Conservation (phyloP, 2,113 vertebrate genomes). For the Mormyrus lacerda region DNA sequence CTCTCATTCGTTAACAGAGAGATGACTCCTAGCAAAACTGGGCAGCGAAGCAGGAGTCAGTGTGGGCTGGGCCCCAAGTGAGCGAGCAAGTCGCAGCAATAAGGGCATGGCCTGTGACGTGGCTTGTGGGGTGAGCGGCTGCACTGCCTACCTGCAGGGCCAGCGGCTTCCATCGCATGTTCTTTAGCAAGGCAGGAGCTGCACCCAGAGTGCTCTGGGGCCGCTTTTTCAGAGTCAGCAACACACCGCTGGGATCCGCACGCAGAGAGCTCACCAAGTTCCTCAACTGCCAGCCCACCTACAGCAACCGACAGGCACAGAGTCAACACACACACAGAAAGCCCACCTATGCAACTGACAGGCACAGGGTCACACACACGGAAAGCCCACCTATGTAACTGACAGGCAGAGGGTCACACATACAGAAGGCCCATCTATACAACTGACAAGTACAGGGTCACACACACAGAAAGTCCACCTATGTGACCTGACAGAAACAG, state of each 20-base stretch:
- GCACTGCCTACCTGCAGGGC: slow-evolving; percentile 95
- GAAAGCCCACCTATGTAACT: not conserved
- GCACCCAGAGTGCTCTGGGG: slow-evolving; percentile 99
- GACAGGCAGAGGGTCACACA: not conserved
- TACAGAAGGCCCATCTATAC: not conserved
- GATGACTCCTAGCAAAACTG: not conserved
- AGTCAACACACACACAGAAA: slow-evolving; percentile 30
- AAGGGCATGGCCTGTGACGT: not conserved
- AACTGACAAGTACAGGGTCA: not conserved
- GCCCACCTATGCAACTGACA: not conserved
- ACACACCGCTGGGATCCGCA: slow-evolving; percentile 97
- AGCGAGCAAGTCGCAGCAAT: not conserved
- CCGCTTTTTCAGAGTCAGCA: slow-evolving; percentile 99
- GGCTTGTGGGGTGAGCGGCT: slow-evolving; percentile 48
- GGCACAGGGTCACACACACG: not conserved
- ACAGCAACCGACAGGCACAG: slow-evolving; percentile 45
- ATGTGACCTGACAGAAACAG: too few relatives aligned
- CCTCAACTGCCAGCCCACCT: slow-evolving; percentile 82
- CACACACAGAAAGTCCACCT: not conserved
- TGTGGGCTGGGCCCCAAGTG: not conserved
- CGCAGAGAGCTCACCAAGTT: slow-evolving; percentile 98
- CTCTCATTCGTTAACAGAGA: not conserved
- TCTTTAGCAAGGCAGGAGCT: slow-evolving; percentile 98
- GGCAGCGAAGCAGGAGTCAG: not conserved
- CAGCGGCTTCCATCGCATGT: slow-evolving; percentile 99